Evolutionary conservation across 2,113 vertebrate species (phyloP), one percentile per base, ranked within the genome.

Genomic region (Equus quagga): DNA sequence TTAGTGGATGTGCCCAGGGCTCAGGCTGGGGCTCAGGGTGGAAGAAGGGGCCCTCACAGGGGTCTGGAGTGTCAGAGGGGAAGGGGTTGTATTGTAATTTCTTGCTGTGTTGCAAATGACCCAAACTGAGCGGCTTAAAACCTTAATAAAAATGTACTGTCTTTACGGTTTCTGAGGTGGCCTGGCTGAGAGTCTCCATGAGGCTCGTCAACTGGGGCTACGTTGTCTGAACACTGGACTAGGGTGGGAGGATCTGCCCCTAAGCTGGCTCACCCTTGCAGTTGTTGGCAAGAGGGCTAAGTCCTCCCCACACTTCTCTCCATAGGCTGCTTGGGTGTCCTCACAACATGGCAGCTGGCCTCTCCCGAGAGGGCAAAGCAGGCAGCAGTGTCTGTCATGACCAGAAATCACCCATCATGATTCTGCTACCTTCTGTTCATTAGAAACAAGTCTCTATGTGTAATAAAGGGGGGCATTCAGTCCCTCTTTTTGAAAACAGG

Each of bases 371-470:
- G 62, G 69, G 49, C 49, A 21, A 28, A 18, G 49, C 9, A 6
- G 33, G 6, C 4, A 36, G 67, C 83, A 83, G 15, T 0, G 44
- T 60, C 69, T 60, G 58, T 78, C 15, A 1, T 64, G 51, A 72
- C 62, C 0, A 8, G 31, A 28, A 1, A 11, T 46, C 26, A 1
- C 64, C 44, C 6, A 0, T n/a, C 8, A 3, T 28, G 36, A 23
- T 33, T 44, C 41, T 60, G 36, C 51, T 51, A 33, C 49, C 26
- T 6, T 18, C 49, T 72, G 33, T 28, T 65, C 67, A 15, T 60
- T n/a, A 44, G 19, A 33, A 24, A 67, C 13, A 6, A 62, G 17
- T 54, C 17, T 1, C 23, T 24, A 15, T 51, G 44, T 60, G 44
- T 36, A 49, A 14, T 49, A 36, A 64, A 23, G 8, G 4, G 46